Base-by-base conservation (phyloP, 2,797 vertebrate species). In the Falco naumanni region DNA sequence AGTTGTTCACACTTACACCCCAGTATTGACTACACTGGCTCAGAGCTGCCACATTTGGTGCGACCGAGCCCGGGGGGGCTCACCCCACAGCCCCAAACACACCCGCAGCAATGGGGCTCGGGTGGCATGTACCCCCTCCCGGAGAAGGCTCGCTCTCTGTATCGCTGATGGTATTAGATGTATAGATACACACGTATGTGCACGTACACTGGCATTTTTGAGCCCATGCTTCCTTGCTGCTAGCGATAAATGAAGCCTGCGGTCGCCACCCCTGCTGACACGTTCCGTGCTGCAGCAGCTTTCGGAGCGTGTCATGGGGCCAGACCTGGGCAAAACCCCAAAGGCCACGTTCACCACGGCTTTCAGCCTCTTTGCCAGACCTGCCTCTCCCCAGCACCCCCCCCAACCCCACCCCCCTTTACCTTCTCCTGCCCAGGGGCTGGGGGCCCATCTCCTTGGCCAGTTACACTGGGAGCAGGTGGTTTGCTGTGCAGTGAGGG, bases 221-320 rank as follows among this genome's bases (percentile, higher is more conserved):
- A 74, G 45, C n/a, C 33, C 45, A 2, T 54, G 43, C 33, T 33
- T 41, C 33, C 29, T 53, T n/a, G 26, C 53, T 68, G 13, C 57
- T 25, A 2, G 45, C 11, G 57, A 18, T 7, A 33, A 20, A 22
- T 2, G 11, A 33, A 31, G 11, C 37, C 77, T 28, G 3, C 5
- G 3, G 19, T 6, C n/a, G 37, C 68, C 51, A 1, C 43, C 43
- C 28, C 31, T 31, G 13, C 1, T 25, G 54, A 8, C 1, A 0
- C 1, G 7, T 3, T 39, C 24, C 9, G 48, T 39, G 60, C 69
- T 72, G 39, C 48, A 25, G 0, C 5, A 13, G 39, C 71, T 56
- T 48, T 45, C 5, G 4, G 56, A 80, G 25, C 29, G 6, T 0
- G 0, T 6, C n/a, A 8, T 0, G 3, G 56, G 29, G 29, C 13